These are phyloP conservation scores for Cryptomyrus ogoouensis DNA, from an alignment of 2,113 vertebrate genomes.

Conservation along the genomic window DNA sequence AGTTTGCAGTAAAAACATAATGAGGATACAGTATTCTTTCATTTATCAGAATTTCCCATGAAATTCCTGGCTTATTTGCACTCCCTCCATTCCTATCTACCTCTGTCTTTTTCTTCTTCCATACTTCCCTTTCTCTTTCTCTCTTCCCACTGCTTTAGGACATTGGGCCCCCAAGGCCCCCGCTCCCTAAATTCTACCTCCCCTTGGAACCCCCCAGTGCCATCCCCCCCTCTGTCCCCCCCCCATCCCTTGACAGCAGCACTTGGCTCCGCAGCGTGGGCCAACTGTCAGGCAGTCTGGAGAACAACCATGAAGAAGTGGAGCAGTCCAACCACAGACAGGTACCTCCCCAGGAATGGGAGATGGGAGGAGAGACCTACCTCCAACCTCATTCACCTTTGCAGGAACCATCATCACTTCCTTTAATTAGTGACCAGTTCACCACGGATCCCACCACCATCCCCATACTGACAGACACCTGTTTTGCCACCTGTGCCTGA, in stretches of 20 bases:
- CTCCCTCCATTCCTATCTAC: constrained; percentile 34
- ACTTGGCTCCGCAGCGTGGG: constrained; percentile 79
- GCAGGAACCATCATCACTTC: neutral
- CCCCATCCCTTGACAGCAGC: constrained; percentile 75
- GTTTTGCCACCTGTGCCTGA: neutral
- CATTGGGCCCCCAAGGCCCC: constrained; percentile 83
- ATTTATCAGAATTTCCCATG: constrained; percentile 30
- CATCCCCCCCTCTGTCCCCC: constrained; percentile 61
- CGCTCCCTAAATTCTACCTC: constrained; percentile 91
- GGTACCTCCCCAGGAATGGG: constrained; percentile 49
- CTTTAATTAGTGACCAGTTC: neutral
- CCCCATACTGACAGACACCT: neutral
- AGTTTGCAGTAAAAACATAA: neutral
- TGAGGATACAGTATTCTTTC: neutral
- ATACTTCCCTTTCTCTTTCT: constrained; percentile 29
- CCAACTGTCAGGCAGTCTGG: constrained; percentile 59
- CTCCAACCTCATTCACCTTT: neutral
- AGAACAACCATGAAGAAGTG: constrained; percentile 62
- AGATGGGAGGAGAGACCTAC: neutral
- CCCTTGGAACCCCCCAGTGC: constrained; percentile 78
- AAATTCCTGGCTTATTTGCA: constrained; percentile 45
- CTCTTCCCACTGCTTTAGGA: constrained; percentile 74
- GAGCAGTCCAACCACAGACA: constrained; percentile 59
- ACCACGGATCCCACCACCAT: neutral
- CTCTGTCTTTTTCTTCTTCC: constrained; percentile 42